Evolutionary conservation across 2,113 vertebrate species (phyloP).

Genomic region (Silurus asotus): DNA sequence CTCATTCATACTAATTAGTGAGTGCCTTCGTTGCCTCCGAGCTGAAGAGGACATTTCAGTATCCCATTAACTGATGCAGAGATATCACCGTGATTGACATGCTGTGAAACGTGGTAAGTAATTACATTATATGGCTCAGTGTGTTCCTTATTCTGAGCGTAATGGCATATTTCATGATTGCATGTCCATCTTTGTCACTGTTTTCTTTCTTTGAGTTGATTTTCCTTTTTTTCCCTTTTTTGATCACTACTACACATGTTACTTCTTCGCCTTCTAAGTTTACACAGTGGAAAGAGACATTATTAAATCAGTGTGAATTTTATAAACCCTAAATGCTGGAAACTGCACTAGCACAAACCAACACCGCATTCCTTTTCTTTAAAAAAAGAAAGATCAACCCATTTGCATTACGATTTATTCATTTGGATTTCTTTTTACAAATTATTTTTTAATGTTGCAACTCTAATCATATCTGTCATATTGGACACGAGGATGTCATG

Average conservation of each 20-base stretch:
- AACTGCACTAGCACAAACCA: not conserved
- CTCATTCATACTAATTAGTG: slow-evolving; percentile 78
- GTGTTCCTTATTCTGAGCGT: slow-evolving; percentile 64
- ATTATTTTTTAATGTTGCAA: not conserved
- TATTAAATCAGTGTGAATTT: not conserved
- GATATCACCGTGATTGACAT: slow-evolving; percentile 75
- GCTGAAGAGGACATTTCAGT: slow-evolving; percentile 76
- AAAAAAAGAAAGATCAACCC: not conserved
- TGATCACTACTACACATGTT: not conserved
- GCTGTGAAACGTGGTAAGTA: slow-evolving; percentile 68
- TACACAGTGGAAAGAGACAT: too few species aligned
- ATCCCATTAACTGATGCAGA: slow-evolving; percentile 75
- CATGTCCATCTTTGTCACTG: slow-evolving; percentile 49
- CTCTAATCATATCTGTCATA: not conserved
- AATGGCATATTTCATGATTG: slow-evolving; percentile 63
- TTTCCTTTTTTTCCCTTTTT: not conserved
- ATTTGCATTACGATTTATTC: not conserved
- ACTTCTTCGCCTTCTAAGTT: not conserved
- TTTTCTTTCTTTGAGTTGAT: slow-evolving; percentile 11
- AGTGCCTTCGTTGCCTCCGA: slow-evolving; percentile 68
- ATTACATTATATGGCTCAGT: slow-evolving; percentile 73
- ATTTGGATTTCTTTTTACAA: not conserved
- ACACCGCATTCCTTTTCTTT: not conserved
- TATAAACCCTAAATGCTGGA: not conserved
- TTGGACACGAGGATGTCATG: not conserved